A percentile compares a stretch with the other conserved stretches of the same genome.
Conservation (phyloP, 2,797 vertebrate species). For the Microctenopoma lineatum region DNA sequence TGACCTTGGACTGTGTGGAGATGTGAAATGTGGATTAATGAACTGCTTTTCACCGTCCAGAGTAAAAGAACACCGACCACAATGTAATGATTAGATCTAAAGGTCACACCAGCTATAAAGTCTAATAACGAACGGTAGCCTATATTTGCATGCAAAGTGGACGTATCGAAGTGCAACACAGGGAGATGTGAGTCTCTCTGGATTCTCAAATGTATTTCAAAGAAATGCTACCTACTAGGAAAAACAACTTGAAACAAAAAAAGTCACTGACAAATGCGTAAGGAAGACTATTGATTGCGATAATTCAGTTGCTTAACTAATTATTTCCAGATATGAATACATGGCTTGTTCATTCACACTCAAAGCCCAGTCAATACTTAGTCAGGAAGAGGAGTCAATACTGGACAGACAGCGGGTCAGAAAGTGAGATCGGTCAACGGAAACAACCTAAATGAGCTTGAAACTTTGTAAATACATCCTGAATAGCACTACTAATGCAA, state of each 20-base stretch:
- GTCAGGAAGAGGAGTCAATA: slow-evolving; percentile 52
- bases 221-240: slow-evolving; percentile 21
- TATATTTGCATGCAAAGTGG: slow-evolving; percentile 21
- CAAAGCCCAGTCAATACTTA: slow-evolving; percentile 48
- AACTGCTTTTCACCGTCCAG: slow-evolving; percentile 39
- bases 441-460: slow-evolving; percentile 46
- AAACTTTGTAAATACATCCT: slow-evolving; percentile 45
- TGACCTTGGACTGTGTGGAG: slow-evolving; percentile 61
- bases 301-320: slow-evolving; percentile 44
- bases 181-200: slow-evolving; percentile 17
- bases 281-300: slow-evolving; percentile 19
- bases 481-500: slow-evolving; percentile 33
- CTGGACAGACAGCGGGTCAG: slow-evolving; percentile 36
- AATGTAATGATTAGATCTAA: slow-evolving; percentile 43
- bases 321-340: slow-evolving; percentile 64
- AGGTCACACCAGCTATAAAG: slow-evolving; percentile 34
- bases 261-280: slow-evolving; percentile 27
- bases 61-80: slow-evolving; percentile 1
- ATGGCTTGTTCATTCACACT: slow-evolving; percentile 64
- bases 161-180: neutral
- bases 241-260: slow-evolving; percentile 17
- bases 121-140: slow-evolving; percentile 13
- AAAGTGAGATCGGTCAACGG: slow-evolving; percentile 39
- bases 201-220: neutral
- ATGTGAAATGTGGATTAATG: slow-evolving; percentile 55